Base-by-base conservation (phyloP, 2,113 vertebrate species). In the Euleptes europaea region DNA sequence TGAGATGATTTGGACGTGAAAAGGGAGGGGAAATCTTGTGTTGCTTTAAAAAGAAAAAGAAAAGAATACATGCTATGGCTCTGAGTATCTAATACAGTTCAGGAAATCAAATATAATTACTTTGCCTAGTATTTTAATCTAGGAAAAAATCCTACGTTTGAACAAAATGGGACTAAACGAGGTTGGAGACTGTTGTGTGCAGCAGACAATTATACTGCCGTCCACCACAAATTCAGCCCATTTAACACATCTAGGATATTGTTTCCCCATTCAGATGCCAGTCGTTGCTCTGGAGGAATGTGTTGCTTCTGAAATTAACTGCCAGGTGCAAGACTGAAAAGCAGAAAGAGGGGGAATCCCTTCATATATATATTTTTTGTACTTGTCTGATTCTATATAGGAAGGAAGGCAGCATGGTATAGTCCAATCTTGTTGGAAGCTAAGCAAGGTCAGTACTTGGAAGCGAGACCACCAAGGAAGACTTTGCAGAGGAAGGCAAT, bases 251-350 rank as follows among this genome's bases (percentile, higher is more conserved):
- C 23, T 40, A 38, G 51, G 49, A 89, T 42, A 65, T 73, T 69
- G 11, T 75, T 83, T 66, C 66, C 51, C 89, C 86, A 82, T 88
- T 92, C 87, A 73, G 63, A 89, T 90, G 88, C 89, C 82, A 40
- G 82, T 1, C 35, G 85, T 86, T 67, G 57, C n/a, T 83, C 2
- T 1, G 33, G 54, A 77, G 57, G 19, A 73, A 21, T 71, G 4
- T 78, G 85, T 76, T 88, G 60, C 54, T 88, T 84, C 86, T 89
- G 84, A 85, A 76, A 82, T 38, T 54, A 54, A 83, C 84, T 91
- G 85, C 84, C 78, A 88, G 86, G 65, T 86, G 63, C 76, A 86
- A 57, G 70, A n/a, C 85, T 2, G 86, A 69, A 89, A 86, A 89
- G 88, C 35, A 87, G 80, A 93, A 89, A 65, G 17, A 4, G 5